Percentiles rank a stretch among this genome's conserved stretches.
Evolutionary conservation across 2,888 invertebrate genomes (phyloP).

Genomic region (Eristalis arbustorum): DNA sequence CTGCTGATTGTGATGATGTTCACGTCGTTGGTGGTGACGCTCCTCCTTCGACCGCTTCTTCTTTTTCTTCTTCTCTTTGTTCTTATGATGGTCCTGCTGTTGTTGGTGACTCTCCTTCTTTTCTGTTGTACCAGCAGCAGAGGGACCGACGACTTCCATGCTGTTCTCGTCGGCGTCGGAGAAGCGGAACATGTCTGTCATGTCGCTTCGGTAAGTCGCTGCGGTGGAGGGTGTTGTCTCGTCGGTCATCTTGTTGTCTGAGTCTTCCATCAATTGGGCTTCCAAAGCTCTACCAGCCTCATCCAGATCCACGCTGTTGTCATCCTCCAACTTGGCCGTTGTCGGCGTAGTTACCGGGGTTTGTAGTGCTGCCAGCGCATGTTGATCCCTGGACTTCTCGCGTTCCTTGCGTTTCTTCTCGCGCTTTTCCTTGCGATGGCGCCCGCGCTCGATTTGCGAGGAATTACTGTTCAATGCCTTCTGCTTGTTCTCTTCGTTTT

Average conservation of each 20-base stretch:
- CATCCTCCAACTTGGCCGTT: constrained; percentile 81
- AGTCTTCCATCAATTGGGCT: constrained; percentile 88
- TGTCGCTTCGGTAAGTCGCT: constrained; percentile 78
- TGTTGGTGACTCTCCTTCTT: constrained; percentile 74
- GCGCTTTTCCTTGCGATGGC: constrained; percentile 81
- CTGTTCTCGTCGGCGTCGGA: constrained; percentile 83
- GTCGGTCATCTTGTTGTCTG: constrained; percentile 81
- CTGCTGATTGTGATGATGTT: constrained; percentile 83
- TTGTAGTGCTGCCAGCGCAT: constrained; percentile 73
- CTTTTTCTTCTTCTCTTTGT: constrained; percentile 91
- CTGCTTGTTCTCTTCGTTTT: constrained; percentile 76
- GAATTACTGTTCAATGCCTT: constrained; percentile 70
- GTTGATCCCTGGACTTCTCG: constrained; percentile 80
- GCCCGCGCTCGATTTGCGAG: constrained; percentile 76
- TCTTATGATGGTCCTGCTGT: constrained; percentile 81
- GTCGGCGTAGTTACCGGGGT: constrained; percentile 55
- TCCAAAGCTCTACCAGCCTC: constrained; percentile 91
- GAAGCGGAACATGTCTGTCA: constrained; percentile 83
- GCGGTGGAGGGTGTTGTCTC: constrained; percentile 78
- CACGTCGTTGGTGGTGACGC: constrained; percentile 84
- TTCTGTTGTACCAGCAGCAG: constrained; percentile 63
- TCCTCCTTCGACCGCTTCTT: constrained; percentile 91
- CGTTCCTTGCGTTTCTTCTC: constrained; percentile 85
- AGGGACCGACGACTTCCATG: constrained; percentile 79
- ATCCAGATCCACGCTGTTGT: constrained; percentile 89